phyloP scores from a whole-genome alignment of 2,113 vertebrate species.

The Ciconia maguari region DNA sequence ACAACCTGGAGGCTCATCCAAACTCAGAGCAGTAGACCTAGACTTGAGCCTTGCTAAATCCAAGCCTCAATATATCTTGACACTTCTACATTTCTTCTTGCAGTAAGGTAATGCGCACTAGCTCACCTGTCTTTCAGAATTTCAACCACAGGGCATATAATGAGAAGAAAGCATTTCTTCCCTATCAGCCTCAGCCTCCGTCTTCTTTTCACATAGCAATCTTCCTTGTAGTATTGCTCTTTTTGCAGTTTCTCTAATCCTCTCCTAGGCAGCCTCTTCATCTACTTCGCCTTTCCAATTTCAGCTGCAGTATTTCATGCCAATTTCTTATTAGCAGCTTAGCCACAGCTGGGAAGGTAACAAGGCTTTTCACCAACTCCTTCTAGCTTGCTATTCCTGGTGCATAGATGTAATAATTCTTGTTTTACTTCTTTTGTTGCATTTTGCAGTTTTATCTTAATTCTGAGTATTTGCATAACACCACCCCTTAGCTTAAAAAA shows the following conservation, averaged over 20 bases:
- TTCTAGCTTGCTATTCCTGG: not conserved
- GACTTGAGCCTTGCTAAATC: not conserved
- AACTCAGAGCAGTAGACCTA: not conserved
- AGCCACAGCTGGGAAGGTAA: not conserved
- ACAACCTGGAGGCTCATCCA: not conserved
- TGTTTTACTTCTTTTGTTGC: not conserved
- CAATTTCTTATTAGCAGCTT: not conserved
- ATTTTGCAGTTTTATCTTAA: not conserved
- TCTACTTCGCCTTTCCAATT: not conserved
- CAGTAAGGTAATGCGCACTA: not conserved
- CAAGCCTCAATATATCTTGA: not conserved
- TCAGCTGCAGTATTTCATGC: not conserved
- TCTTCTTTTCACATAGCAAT: not conserved
- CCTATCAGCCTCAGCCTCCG: not conserved
- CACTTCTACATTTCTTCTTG: not conserved
- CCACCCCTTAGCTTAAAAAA: not conserved
- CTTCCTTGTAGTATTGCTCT: not conserved
- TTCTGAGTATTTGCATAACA: not conserved
- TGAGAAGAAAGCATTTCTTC: not conserved
- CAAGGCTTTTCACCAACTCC: not conserved
- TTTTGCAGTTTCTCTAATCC: not conserved
- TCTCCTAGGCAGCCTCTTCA: not conserved
- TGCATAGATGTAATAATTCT: not conserved
- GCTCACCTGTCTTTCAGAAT: not conserved
- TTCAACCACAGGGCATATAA: not conserved